Evolutionary conservation across 2,797 vertebrate genomes (phyloP), one percentile per base, ranked within the genome.

Genomic region (Notoglanidium macrostoma): DNA sequence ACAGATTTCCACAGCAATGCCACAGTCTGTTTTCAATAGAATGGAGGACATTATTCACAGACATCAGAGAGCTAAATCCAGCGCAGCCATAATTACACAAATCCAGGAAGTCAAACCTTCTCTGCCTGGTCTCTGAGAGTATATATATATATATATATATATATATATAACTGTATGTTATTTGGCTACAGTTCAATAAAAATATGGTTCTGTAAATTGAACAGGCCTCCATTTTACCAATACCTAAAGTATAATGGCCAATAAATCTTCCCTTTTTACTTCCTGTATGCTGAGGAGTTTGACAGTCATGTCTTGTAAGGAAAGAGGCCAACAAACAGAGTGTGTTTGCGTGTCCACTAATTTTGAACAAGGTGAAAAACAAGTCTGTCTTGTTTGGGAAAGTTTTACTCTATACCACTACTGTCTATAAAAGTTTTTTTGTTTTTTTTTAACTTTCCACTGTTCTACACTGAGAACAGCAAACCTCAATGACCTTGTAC

Each of bases 1-100:
- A 86, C 80, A 88, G n/a, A 82, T 82, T 86, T 90, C 79, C 88
- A 89, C 78, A 85, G 89, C 76, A 85, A 89, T 81, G 55, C 61
- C 81, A 46, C 63, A 76, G 90, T 73, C 87, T 86, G 88, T 87
- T 87, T 91, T 88, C 87, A 88, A 91, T 87, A 49, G 54, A 85
- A 83, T 84, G 49, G 59, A 86, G 81, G 55, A 63, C 87, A 88
- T 89, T 89, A 89, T 84, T 89, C 80, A 91, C 68, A 17, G 70
- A 87, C 86, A 87, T 88, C 82, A 90, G 82, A 90, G 55, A 83
- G 78, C 85, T 85, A 76, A 86, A 78, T 79, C 81, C 79, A 89
- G 29, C 74, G 23, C 70, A 77, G 70, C 35, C 65, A 84, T 73
- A 65, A 86, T 86, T 89, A 67, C 84, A 83, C 23, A 59, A 85